phyloP scores from a whole-genome alignment of 2,113 vertebrate species.

The Spilogale gracilis region DNA sequence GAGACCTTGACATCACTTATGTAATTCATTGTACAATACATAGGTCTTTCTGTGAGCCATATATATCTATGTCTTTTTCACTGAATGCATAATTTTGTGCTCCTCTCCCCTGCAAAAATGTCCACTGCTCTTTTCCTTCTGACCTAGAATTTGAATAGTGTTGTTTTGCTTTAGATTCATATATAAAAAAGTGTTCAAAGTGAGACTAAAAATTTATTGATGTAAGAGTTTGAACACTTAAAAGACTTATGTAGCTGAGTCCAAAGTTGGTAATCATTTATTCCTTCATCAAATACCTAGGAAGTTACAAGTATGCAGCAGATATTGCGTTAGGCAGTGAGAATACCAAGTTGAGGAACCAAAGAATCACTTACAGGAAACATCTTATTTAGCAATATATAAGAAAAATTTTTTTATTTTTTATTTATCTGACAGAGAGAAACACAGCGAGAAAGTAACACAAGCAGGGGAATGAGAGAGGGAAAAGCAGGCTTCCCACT shows the following conservation, averaged over 20 bases:
- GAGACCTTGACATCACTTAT: neutral
- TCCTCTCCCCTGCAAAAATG: neutral
- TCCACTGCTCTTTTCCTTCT: neutral
- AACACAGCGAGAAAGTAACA: too few relatives aligned
- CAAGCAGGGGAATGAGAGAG: too few relatives aligned
- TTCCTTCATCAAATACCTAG: neutral
- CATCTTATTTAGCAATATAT: neutral
- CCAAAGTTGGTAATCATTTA: neutral
- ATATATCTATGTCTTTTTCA: conserved; percentile 4
- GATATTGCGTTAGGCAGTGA: neutral
- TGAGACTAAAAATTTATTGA: neutral
- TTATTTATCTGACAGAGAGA: too few relatives aligned
- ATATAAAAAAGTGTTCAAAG: neutral
- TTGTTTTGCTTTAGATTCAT: neutral
- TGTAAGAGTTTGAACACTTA: neutral
- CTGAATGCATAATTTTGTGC: neutral
- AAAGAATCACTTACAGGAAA: neutral
- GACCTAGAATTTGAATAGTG: neutral
- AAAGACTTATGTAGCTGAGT: neutral
- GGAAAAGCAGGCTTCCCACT: too few relatives aligned
- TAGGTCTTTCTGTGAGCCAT: neutral
- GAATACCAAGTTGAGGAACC: neutral
- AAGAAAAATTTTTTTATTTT: neutral
- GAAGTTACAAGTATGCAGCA: neutral
- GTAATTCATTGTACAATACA: neutral